phyloP scores from a whole-genome alignment of 2,797 vertebrate species.

The Paramormyrops hopkinsi region DNA sequence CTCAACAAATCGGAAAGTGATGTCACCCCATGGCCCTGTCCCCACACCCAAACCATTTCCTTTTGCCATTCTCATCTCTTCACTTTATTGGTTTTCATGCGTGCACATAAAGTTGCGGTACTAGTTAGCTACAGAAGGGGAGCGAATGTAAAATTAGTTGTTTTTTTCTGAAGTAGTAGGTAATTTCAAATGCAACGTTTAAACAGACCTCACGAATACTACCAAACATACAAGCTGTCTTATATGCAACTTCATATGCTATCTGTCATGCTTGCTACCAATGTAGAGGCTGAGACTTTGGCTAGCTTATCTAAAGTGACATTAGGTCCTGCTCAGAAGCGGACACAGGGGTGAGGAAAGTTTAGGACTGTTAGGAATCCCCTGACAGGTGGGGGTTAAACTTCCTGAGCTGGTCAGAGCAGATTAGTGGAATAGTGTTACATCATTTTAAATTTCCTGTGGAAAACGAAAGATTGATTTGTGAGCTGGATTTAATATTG shows the following conservation, averaged over 20 bases:
- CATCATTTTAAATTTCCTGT: neutral
- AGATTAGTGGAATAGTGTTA: neutral
- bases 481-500: neutral
- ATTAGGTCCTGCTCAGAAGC: neutral
- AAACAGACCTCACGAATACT: too few species aligned
- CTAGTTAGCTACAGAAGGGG: neutral
- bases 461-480: neutral
- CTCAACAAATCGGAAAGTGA: neutral
- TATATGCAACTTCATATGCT: neutral
- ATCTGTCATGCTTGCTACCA: neutral
- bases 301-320: neutral
- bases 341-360: neutral
- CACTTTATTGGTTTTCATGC: neutral
- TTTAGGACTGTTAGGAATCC: neutral
- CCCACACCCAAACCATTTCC: neutral
- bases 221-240: neutral
- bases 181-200: too few species aligned
- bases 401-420: neutral
- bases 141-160: neutral
- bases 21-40: neutral
- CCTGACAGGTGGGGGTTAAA: neutral
- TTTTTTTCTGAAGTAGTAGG: neutral
- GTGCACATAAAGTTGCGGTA: neutral
- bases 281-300: neutral
- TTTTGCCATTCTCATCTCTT: neutral